These are phyloP conservation scores for Pholis gunnellus DNA, from an alignment of 2,113 vertebrate species.

Conservation along the genomic window DNA sequence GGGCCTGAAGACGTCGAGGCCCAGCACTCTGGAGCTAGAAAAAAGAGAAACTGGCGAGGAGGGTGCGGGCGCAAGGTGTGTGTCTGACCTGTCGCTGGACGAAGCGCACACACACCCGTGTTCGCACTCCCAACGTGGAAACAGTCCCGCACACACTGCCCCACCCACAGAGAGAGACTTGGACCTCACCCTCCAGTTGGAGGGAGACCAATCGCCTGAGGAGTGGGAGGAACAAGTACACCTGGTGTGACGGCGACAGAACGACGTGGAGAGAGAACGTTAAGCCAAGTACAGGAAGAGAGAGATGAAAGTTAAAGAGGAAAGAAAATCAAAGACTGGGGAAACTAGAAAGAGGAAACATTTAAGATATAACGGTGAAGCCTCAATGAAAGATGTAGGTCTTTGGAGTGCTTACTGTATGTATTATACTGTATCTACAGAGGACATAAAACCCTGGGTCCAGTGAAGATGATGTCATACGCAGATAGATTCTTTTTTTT, in stretches of 20 bases:
- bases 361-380: neutral
- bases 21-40: conserved; percentile 64
- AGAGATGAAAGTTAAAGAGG: neutral
- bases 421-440: conserved; percentile 74
- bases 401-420: conserved; percentile 59
- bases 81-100: conserved; percentile 75
- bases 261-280: conserved; percentile 5
- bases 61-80: conserved; percentile 52
- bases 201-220: conserved; percentile 66
- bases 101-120: conserved; percentile 65
- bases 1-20: conserved; percentile 36
- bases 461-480: conserved; percentile 75
- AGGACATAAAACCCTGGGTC: conserved; percentile 49
- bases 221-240: conserved; percentile 80
- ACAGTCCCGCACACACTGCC: conserved; percentile 59
- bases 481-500: conserved; percentile 27
- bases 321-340: neutral
- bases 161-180: conserved; percentile 52
- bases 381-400: conserved; percentile 26
- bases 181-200: conserved; percentile 58
- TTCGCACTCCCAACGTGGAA: conserved; percentile 43
- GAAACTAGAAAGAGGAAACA: conserved; percentile 6
- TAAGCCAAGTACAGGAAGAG: conserved; percentile 8
- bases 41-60: conserved; percentile 40
- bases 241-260: conserved; percentile 68